Conservation (phyloP, 2,888 invertebrate genomes). For the Tineola bisselliella region DNA sequence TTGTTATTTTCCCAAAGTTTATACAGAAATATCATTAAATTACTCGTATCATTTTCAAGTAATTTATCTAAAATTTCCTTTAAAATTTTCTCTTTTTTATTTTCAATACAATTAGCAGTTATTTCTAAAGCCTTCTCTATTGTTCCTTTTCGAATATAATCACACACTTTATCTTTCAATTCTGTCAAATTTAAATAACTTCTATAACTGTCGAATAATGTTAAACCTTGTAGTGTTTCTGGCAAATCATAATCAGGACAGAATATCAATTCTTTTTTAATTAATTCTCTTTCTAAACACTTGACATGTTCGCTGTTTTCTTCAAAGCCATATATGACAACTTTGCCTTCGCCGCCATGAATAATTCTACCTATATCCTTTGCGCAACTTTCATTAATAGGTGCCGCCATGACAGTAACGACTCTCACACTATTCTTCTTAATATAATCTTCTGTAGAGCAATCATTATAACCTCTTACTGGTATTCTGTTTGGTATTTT, state of each 20-base stretch:
- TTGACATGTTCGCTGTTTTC: slow-evolving; percentile 21
- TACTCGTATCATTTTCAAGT: slow-evolving; percentile 19
- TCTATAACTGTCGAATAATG: slow-evolving; percentile 24
- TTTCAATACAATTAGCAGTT: slow-evolving; percentile 20
- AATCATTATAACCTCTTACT: slow-evolving; percentile 25
- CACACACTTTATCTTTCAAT: slow-evolving; percentile 21
- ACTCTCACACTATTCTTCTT: slow-evolving; percentile 26
- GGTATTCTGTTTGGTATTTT: slow-evolving; percentile 38
- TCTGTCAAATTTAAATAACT: slow-evolving; percentile 24
- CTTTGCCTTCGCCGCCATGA: slow-evolving; percentile 24
- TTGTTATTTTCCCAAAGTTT: slow-evolving; percentile 24
- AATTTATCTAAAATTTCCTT: slow-evolving; percentile 21
- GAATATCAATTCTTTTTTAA: slow-evolving; percentile 20
- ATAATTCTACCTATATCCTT: slow-evolving; percentile 32
- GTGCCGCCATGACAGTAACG: slow-evolving; percentile 33
- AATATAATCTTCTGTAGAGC: slow-evolving; percentile 31
- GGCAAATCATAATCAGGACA: slow-evolving; percentile 24
- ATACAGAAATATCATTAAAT: slow-evolving; percentile 23
- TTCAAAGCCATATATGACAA: slow-evolving; percentile 28
- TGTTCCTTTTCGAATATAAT: slow-evolving; percentile 18
- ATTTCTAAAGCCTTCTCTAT: slow-evolving; percentile 25
- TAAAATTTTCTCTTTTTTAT: slow-evolving; percentile 17
- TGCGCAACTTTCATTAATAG: slow-evolving; percentile 32
- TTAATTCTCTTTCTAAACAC: slow-evolving; percentile 23
- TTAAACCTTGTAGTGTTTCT: slow-evolving; percentile 20